These are phyloP conservation scores for Rhagium mordax DNA, from an alignment of 2,888 invertebrate genomes.

Conservation along the genomic window DNA sequence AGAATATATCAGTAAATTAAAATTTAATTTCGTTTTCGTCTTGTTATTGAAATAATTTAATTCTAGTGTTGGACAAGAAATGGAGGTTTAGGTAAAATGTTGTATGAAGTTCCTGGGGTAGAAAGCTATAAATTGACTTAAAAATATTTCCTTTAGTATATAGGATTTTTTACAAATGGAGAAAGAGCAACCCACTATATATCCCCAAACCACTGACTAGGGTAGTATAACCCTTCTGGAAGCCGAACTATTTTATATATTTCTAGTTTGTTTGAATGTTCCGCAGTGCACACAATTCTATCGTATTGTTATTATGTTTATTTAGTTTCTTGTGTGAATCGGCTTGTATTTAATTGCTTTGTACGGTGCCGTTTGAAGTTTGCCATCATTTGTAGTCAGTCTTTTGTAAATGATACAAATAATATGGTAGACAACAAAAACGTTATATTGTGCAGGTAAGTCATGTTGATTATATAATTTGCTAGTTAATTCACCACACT, in stretches of 20 bases:
- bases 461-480: neutral
- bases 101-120: too few species aligned
- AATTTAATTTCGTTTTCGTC: too few species aligned
- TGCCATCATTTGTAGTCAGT: neutral
- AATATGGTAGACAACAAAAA: neutral
- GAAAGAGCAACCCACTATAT: too few species aligned
- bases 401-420: neutral
- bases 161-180: too few species aligned
- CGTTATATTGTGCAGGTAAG: neutral
- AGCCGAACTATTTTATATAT: neutral
- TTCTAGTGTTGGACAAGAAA: too few species aligned
- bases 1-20: too few species aligned
- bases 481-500: neutral
- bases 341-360: conserved; percentile 1
- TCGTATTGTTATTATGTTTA: conserved; percentile 2
- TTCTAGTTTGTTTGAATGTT: neutral
- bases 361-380: neutral
- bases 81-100: too few species aligned
- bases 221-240: too few species aligned
- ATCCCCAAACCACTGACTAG: neutral
- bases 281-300: neutral
- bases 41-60: too few species aligned
- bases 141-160: too few species aligned
- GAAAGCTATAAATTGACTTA: too few species aligned
- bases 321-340: conserved; percentile 2